Conservation (phyloP, 2,888 invertebrate species). For the Andrena flavipes region DNA sequence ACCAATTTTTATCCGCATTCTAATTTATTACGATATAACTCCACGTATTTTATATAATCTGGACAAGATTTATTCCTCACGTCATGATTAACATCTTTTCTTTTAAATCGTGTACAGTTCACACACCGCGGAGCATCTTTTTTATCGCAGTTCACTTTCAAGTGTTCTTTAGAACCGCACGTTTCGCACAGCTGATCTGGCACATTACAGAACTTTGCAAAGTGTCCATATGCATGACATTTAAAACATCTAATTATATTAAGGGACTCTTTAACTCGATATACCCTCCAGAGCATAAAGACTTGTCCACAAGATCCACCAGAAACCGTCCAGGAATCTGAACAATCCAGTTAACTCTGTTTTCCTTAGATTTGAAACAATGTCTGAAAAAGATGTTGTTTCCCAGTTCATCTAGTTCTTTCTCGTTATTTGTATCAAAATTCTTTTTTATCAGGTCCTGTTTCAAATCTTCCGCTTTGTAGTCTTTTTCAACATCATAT, state of each 20-base stretch:
- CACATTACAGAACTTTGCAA: background rate
- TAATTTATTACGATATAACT: background rate
- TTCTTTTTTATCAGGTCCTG: slow-evolving; percentile 8
- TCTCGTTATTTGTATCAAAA: background rate
- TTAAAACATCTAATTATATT: background rate
- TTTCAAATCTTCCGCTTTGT: slow-evolving; percentile 2
- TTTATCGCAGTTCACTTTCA: no score
- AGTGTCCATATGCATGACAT: background rate
- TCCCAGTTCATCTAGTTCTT: background rate
- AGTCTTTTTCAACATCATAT: slow-evolving; percentile 14
- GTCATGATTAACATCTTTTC: background rate
- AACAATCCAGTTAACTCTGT: no score
- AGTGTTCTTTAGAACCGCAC: slow-evolving; percentile 10
- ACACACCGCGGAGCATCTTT: background rate
- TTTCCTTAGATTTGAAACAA: no score
- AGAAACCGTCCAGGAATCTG: no score
- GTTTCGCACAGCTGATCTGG: background rate
- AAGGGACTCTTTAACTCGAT: background rate
- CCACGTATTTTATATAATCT: background rate
- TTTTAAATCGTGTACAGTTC: background rate
- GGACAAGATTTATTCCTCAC: background rate
- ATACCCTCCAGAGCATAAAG: background rate
- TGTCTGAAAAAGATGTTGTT: no score
- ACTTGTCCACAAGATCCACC: background rate
- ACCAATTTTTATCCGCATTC: background rate